A percentile compares a stretch with the other conserved stretches of the same genome.
These are phyloP conservation scores for Nycteola revayana DNA, from an alignment of 2,888 invertebrate genomes.

Conservation along the genomic window DNA sequence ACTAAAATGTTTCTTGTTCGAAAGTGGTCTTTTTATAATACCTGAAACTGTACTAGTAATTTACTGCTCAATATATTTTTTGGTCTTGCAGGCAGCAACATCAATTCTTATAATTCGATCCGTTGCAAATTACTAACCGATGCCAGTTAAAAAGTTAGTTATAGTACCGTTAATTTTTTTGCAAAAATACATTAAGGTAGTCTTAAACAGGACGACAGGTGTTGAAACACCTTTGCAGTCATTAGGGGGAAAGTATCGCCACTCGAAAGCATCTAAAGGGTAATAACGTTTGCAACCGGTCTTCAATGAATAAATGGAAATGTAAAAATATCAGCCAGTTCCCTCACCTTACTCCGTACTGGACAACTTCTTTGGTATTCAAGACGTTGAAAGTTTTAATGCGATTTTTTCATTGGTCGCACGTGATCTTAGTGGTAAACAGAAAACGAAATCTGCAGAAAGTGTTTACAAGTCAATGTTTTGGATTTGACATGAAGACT, in stretches of 20 bases:
- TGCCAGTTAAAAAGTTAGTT: constrained; percentile 1
- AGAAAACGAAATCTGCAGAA: constrained; percentile 10
- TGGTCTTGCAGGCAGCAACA: too few species aligned
- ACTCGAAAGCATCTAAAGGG: constrained; percentile 18
- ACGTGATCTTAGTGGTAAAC: constrained; percentile 22
- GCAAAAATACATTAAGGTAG: constrained; percentile 27
- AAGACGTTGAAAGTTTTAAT: constrained; percentile 13
- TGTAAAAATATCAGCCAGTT: constrained; percentile 22
- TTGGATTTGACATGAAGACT: neutral
- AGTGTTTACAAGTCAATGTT: constrained; percentile 2
- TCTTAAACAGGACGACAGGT: constrained; percentile 43
- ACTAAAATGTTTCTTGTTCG: too few species aligned
- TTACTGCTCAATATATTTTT: too few species aligned
- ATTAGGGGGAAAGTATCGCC: constrained; percentile 25
- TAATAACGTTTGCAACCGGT: constrained; percentile 18
- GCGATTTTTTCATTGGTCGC: constrained; percentile 12
- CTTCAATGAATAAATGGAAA: constrained; percentile 16
- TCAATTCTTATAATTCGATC: too few species aligned
- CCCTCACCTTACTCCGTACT: constrained; percentile 19
- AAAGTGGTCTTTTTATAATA: too few species aligned
- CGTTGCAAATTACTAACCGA: constrained; percentile 7
- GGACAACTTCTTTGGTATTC: constrained; percentile 17
- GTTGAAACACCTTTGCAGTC: constrained; percentile 38
- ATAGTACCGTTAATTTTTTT: constrained; percentile 22
- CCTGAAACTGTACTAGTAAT: too few species aligned